These are phyloP conservation scores for Agelaius phoeniceus DNA, from an alignment of 2,113 vertebrate genomes.

Conservation along the genomic window DNA sequence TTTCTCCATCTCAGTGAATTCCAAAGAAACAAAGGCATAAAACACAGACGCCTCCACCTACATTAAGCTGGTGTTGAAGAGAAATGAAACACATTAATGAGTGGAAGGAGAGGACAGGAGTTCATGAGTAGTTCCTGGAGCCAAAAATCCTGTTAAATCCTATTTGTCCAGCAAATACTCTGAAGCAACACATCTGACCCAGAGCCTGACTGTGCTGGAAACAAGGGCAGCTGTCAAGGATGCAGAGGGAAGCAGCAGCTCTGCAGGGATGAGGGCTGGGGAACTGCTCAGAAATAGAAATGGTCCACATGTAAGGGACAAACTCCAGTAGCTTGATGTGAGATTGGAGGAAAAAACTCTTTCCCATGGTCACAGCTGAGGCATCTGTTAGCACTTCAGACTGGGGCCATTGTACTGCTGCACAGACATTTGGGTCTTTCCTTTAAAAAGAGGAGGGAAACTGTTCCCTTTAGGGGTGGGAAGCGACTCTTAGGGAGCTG, in stretches of 20 bases:
- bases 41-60: not conserved
- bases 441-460: not conserved
- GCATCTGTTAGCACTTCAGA: not conserved
- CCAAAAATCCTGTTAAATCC: not conserved
- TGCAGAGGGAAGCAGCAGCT: not conserved
- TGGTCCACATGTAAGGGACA: not conserved
- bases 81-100: not conserved
- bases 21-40: not conserved
- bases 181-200: not conserved
- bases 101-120: not conserved
- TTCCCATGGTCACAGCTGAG: not conserved
- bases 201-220: not conserved
- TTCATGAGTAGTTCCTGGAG: not conserved
- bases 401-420: not conserved
- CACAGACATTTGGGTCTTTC: not conserved
- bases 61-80: not conserved
- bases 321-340: not conserved
- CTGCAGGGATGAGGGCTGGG: not conserved
- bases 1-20: not conserved
- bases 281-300: not conserved
- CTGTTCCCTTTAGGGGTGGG: not conserved
- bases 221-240: not conserved
- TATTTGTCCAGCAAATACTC: not conserved
- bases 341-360: not conserved
- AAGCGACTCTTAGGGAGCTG: rapidly evolving